phyloP scores from a whole-genome alignment of 1,140 invertebrate genomes.

The Zaprionus capensis region DNA sequence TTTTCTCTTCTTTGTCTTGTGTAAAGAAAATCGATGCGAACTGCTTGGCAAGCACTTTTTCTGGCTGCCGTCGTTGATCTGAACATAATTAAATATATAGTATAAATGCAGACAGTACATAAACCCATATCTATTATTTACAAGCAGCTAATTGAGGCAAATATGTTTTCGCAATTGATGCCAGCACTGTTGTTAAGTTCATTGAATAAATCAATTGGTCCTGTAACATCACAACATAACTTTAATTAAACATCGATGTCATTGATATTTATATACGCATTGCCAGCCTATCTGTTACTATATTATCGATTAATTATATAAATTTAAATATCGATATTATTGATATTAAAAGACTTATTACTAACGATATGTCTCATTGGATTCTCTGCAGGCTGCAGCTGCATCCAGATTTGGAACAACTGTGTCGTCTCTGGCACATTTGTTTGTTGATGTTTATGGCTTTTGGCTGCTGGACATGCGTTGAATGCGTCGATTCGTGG shows the following conservation, averaged over 20 bases:
- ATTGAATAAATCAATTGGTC: neutral
- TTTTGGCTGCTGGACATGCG: slow-evolving; percentile 39
- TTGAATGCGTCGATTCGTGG: slow-evolving; percentile 39
- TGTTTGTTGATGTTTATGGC: slow-evolving; percentile 48
- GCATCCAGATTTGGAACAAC: slow-evolving; percentile 31
- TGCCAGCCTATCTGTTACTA: no score
- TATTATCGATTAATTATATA: no score
- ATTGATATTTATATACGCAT: neutral
- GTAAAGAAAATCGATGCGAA: slow-evolving; percentile 34
- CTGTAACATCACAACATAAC: neutral
- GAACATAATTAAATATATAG: slow-evolving; percentile 33
- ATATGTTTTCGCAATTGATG: neutral
- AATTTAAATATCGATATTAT: neutral
- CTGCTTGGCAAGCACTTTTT: slow-evolving; percentile 21
- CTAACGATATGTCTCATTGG: neutral
- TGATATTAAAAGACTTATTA: neutral
- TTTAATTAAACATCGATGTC: neutral
- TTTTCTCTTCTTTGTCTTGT: slow-evolving; percentile 13
- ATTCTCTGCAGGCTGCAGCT: neutral
- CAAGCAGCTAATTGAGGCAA: slow-evolving; percentile 16
- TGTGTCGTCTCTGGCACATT: slow-evolving; percentile 24
- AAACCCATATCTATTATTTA: neutral
- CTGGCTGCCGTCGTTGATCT: slow-evolving; percentile 16
- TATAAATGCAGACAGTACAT: slow-evolving; percentile 1
- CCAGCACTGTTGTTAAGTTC: neutral